Evolutionary conservation across 2,888 invertebrate species (phyloP).

Genomic region (Coleophora flavipennella): DNA sequence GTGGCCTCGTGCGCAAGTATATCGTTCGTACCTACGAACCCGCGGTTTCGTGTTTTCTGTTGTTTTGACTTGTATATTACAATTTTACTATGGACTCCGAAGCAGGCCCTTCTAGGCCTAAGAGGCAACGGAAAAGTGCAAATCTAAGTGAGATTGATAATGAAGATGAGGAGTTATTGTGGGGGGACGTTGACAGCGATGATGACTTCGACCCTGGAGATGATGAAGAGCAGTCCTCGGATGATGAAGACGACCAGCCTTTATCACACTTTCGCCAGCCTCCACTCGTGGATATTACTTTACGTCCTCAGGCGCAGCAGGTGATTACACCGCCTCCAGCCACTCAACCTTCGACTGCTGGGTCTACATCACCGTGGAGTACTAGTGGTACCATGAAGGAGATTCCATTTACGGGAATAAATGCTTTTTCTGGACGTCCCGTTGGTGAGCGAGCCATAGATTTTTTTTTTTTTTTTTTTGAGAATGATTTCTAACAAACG

Average conservation of each 20-base stretch:
- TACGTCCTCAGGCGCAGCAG: background rate
- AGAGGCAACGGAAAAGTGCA: conserved; percentile 1
- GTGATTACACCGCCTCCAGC: background rate
- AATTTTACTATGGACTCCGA: background rate
- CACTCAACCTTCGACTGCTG: background rate
- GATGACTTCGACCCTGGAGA: background rate
- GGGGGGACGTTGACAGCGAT: background rate
- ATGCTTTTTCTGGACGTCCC: background rate
- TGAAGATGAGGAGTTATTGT: conserved; percentile 1
- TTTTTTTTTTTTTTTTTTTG: conserved; percentile 5
- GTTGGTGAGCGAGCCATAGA: background rate
- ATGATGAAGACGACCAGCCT: background rate
- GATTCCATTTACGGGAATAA: background rate
- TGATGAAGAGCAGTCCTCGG: background rate
- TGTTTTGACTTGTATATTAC: too few species aligned
- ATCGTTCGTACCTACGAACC: too few species aligned
- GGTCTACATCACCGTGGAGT: conserved; percentile 1
- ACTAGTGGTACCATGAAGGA: background rate
- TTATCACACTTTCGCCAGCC: background rate
- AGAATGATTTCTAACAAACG: background rate
- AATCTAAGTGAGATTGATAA: too few species aligned
- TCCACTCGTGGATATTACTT: background rate
- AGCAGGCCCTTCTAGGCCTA: background rate
- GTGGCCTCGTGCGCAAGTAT: too few species aligned
- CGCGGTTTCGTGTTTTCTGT: too few species aligned